A percentile compares a stretch with the other conserved stretches of the same genome.
Conservation (phyloP, 2,888 invertebrate genomes). For the Ryuthela nishihirai region DNA sequence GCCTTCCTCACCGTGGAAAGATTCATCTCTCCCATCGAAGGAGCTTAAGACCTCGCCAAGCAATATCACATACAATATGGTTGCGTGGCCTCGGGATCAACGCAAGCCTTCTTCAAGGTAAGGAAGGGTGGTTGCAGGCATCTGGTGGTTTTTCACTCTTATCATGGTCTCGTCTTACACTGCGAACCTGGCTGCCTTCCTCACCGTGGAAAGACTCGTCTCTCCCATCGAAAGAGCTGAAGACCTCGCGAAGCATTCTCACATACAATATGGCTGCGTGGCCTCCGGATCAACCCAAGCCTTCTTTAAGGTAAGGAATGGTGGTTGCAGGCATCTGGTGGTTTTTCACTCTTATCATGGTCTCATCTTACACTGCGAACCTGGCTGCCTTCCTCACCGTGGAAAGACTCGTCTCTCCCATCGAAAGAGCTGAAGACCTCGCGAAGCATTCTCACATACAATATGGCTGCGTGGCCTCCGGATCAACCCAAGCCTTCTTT, state of each 20-base stretch:
- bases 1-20: conserved; percentile 86
- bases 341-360: conserved; percentile 94
- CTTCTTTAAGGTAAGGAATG: conserved; percentile 47
- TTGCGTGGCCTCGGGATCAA: conserved; percentile 83
- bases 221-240: conserved; percentile 55
- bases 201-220: conserved; percentile 64
- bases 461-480: conserved; percentile 86
- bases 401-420: conserved; percentile 67
- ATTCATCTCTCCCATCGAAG: conserved; percentile 73
- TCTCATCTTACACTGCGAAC: conserved; percentile 94
- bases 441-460: conserved; percentile 96
- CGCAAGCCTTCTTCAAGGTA: conserved; percentile 91
- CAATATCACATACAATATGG: conserved; percentile 98
- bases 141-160: conserved; percentile 38
- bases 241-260: conserved; percentile 40
- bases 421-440: conserved; percentile 91
- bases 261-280: conserved; percentile 23
- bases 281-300: conserved; percentile 48
- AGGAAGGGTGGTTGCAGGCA: conserved; percentile 48
- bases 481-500: conserved; percentile 92
- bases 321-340: conserved; percentile 88
- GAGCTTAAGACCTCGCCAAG: conserved; percentile 90
- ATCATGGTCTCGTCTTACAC: conserved; percentile 47
- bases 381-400: conserved; percentile 90
- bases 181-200: conserved; percentile 47